Conservation (phyloP, 2,113 vertebrate genomes). For the Nyctibius bracteatus region DNA sequence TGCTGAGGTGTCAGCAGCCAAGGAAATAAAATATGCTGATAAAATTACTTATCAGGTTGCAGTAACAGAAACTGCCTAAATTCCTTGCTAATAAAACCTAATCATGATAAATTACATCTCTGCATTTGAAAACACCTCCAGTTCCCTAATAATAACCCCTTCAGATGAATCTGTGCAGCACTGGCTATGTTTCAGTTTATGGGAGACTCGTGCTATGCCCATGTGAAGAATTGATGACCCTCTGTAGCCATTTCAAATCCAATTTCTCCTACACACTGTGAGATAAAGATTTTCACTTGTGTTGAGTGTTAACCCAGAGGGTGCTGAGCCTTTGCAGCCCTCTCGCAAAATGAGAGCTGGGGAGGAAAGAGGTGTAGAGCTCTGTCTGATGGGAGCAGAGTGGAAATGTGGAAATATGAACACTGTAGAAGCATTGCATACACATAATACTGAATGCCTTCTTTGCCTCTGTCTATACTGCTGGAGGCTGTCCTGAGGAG, state of each 20-base stretch:
- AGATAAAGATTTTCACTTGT: constrained; percentile 53
- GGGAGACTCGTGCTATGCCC: neutral
- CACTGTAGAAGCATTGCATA: neutral
- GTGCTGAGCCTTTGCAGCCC: neutral
- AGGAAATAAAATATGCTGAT: constrained; percentile 38
- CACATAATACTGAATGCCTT: too few species aligned
- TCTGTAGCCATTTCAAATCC: constrained; percentile 31
- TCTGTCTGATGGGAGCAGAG: neutral
- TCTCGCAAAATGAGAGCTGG: neutral
- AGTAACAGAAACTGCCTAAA: constrained; percentile 27
- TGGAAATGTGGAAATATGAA: neutral
- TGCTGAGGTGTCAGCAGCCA: neutral
- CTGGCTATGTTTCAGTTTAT: neutral
- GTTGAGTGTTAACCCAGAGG: neutral
- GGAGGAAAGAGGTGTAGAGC: neutral
- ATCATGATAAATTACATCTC: constrained; percentile 29
- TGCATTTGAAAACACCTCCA: constrained; percentile 1
- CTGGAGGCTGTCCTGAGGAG: too few species aligned
- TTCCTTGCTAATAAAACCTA: constrained; percentile 19
- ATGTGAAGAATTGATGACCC: constrained; percentile 45
- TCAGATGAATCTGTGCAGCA: constrained; percentile 8
- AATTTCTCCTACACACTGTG: constrained; percentile 10
- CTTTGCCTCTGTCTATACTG: too few species aligned
- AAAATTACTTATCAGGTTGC: constrained; percentile 23
- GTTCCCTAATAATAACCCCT: constrained; percentile 36